phyloP scores from a whole-genome alignment of 2,797 vertebrate genomes.

The Acomys russatus region DNA sequence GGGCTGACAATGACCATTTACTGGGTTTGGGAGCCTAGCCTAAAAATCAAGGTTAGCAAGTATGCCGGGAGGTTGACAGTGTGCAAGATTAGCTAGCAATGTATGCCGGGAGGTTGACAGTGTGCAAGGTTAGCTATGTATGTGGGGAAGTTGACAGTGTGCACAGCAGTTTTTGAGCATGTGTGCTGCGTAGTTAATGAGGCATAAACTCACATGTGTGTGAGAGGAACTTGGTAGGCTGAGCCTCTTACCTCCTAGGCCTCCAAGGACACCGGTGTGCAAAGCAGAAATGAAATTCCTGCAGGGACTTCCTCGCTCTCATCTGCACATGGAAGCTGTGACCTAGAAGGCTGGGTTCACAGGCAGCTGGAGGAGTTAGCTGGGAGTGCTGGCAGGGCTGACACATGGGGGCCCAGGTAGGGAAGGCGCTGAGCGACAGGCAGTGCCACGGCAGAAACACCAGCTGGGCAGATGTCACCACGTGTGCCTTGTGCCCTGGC shows the following conservation, averaged over 20 bases:
- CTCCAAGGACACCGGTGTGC: neutral
- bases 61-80: fast-evolving
- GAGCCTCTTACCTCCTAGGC: neutral
- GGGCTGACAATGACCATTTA: neutral
- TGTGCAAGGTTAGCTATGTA: neutral
- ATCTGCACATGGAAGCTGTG: neutral
- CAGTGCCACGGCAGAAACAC: slow-evolving; percentile 8
- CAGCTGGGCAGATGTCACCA: slow-evolving; percentile 45
- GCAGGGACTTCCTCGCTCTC: neutral
- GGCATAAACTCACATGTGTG: too few relatives aligned
- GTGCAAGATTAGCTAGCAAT: neutral
- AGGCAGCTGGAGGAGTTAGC: neutral
- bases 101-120: fast-evolving
- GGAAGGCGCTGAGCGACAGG: neutral
- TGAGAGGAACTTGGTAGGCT: neutral
- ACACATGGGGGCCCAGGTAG: neutral
- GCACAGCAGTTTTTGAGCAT: too few relatives aligned
- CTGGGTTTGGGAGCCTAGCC: neutral
- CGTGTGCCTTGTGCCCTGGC: neutral
- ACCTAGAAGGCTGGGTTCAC: neutral
- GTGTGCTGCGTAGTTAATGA: neutral
- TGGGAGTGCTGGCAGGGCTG: neutral
- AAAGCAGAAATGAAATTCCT: neutral
- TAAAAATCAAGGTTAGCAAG: neutral
- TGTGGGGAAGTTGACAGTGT: fast-evolving